These are phyloP conservation scores for Pitangus sulphuratus DNA, from an alignment of 2,797 vertebrate genomes.

Conservation along the genomic window DNA sequence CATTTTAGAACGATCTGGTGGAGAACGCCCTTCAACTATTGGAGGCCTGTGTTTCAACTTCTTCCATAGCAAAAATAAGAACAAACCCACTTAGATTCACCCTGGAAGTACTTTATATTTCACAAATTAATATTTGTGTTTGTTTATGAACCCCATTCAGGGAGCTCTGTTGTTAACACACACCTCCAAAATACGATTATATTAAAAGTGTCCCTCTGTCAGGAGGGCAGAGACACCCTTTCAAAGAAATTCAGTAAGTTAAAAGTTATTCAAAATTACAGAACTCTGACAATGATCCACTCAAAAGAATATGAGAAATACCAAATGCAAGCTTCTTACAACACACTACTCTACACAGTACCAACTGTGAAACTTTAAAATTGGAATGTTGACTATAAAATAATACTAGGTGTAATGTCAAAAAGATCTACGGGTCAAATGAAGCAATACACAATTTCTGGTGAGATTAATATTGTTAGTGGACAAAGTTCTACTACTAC, in stretches of 20 bases:
- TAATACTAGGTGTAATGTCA: background rate
- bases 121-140: background rate
- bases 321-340: background rate
- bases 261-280: background rate
- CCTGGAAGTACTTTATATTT: background rate
- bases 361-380: background rate
- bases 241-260: background rate
- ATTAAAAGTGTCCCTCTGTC: background rate
- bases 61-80: constrained; percentile 72
- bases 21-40: constrained; percentile 72
- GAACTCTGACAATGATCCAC: background rate
- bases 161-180: background rate
- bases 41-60: constrained; percentile 77
- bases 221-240: background rate
- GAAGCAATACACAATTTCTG: background rate
- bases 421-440: background rate
- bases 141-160: background rate
- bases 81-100: background rate
- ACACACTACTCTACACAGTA: background rate
- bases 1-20: constrained; percentile 93
- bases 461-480: background rate
- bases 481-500: background rate
- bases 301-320: background rate
- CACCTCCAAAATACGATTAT: background rate
- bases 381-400: background rate